These are phyloP conservation scores for Otis tarda DNA, from an alignment of 2,113 vertebrate species.

Conservation along the genomic window DNA sequence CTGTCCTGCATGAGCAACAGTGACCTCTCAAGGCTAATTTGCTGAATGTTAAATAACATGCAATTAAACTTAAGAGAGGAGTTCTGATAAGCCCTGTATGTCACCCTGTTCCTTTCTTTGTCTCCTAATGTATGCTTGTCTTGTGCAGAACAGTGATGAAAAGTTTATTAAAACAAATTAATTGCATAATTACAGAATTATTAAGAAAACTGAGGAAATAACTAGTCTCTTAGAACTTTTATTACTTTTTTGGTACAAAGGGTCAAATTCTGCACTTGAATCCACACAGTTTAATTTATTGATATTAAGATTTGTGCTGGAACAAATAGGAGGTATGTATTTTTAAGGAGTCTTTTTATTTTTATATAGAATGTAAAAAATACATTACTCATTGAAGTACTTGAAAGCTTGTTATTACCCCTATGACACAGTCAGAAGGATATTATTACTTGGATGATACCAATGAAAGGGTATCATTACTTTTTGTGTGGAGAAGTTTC, in stretches of 20 bases:
- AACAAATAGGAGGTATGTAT: not conserved
- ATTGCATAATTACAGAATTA: not conserved
- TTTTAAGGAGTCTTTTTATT: constrained; percentile 58
- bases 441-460: constrained; percentile 72
- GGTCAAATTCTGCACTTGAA: not conserved
- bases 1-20: not conserved
- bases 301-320: not conserved
- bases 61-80: not conserved
- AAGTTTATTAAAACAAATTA: constrained; percentile 47
- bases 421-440: constrained; percentile 63
- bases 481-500: constrained; percentile 65
- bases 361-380: constrained; percentile 62
- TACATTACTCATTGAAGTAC: constrained; percentile 30
- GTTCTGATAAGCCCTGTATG: not conserved
- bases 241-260: constrained; percentile 41
- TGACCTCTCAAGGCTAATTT: constrained; percentile 48
- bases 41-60: not conserved
- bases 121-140: not conserved
- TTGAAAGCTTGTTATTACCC: constrained; percentile 75
- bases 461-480: constrained; percentile 77
- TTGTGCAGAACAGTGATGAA: not conserved
- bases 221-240: constrained; percentile 19
- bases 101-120: not conserved
- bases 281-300: not conserved
- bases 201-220: constrained; percentile 25